Evolutionary conservation across 2,797 vertebrate genomes (phyloP), one percentile per base, ranked within the genome.

Genomic region (Myotis pilosus): DNA sequence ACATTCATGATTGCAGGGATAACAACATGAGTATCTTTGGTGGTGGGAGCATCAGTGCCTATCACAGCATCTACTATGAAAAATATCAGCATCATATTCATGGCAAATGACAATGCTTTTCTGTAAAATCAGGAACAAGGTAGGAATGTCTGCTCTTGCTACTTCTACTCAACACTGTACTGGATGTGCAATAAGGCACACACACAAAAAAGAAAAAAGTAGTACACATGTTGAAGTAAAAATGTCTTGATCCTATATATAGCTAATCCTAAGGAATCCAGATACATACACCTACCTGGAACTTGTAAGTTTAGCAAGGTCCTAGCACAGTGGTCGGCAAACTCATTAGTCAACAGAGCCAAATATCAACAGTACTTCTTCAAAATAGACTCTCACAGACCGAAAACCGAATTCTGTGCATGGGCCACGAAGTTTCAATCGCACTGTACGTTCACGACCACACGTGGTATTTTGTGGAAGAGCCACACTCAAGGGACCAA

Each of bases 71-170:
- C 47, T 22, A 3, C 33, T 28, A 3, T 20, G 41, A 47, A 25
- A 60, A n/a, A 12, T 22, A 8, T 5, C 17, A 57, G 51, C 1
- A 2, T 30, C 41, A 0, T 7, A 33, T 64, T 25, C 55, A 51
- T 0, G 1, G 51, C 0, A 1, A 25, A 23, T 2, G 47, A 36
- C 15, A 10, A 8, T 6, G n/a, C 36, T 62, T 62, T 62, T 47
- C 47, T 30, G 25, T 30, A 8, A 76, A 23, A 8, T 30, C 13
- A 41, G 38, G n/a, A 33, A 3, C 22, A 25, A 64, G 88, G 8
- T 2, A 66, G 20, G 38, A 47, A 33, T 16, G 25, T 33, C 28
- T 2, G 23, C 20, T 20, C 30, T n/a, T 25, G n/a, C 33, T 33
- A 23, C 33, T 79, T 20, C 33, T 44, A 13, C 33, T 79, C 15